A percentile compares a stretch with the other conserved stretches of the same genome.
These are phyloP conservation scores for Platyrinchus mystaceus DNA, from an alignment of 2,797 vertebrate species.

Conservation along the genomic window DNA sequence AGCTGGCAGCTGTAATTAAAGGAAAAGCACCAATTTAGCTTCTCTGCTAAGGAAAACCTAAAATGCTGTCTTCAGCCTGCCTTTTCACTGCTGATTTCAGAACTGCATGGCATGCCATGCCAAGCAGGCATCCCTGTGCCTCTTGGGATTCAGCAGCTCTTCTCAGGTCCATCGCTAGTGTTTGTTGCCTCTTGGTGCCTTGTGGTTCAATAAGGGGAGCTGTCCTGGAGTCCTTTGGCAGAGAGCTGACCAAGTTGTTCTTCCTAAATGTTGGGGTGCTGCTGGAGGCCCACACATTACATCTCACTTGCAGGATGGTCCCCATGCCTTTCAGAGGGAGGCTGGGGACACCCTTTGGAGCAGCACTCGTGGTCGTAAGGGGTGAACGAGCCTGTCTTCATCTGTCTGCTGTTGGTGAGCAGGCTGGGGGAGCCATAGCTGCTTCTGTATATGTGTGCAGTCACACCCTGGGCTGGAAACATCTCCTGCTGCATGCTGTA, in stretches of 20 bases:
- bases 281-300: not conserved
- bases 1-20: not conserved
- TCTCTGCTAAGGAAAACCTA: not conserved
- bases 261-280: not conserved
- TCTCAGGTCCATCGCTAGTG: not conserved
- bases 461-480: not conserved
- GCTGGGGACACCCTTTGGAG: not conserved
- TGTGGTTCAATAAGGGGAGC: not conserved
- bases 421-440: not conserved
- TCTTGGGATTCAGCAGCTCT: not conserved
- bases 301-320: not conserved
- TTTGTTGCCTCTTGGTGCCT: not conserved
- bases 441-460: rapidly evolving
- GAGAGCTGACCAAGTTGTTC: not conserved
- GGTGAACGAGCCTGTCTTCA: not conserved
- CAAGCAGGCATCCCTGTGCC: not conserved
- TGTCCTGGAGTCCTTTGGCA: not conserved
- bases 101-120: not conserved
- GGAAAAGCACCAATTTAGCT: not conserved
- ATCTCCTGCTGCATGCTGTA: not conserved
- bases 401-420: not conserved
- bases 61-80: not conserved
- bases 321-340: not conserved
- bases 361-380: rapidly evolving
- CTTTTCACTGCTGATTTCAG: not conserved